These are phyloP conservation scores for Cryptoprocta ferox DNA, from an alignment of 2,797 vertebrate species.

Conservation along the genomic window DNA sequence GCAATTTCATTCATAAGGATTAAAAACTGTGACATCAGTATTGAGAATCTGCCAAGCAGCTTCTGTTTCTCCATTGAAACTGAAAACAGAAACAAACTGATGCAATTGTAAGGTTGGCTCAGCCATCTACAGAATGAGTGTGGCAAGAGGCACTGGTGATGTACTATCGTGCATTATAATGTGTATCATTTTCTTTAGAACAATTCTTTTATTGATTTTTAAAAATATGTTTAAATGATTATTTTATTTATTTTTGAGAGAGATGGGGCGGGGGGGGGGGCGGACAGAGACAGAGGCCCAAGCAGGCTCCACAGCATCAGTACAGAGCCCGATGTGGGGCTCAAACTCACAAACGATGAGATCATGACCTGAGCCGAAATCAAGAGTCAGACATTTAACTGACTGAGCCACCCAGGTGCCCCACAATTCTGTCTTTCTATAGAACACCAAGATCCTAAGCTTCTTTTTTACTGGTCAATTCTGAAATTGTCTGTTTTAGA, in stretches of 20 bases:
- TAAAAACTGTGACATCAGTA: conserved; percentile 72
- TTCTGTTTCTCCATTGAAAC: conserved; percentile 47
- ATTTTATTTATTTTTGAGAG: too few species aligned
- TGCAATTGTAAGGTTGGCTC: not conserved
- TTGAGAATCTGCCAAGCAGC: conserved; percentile 67
- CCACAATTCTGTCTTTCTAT: not conserved
- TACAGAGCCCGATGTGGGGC: too few species aligned
- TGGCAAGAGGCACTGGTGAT: not conserved
- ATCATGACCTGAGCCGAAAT: too few species aligned
- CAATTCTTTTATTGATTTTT: not conserved
- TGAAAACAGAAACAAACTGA: conserved; percentile 51
- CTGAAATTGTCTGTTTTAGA: conserved; percentile 2
- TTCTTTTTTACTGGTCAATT: not conserved
- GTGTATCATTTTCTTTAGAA: conserved; percentile 32
- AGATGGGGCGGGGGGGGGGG: too few species aligned
- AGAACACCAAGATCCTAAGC: not conserved
- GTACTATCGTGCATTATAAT: not conserved
- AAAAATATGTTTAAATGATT: too few species aligned
- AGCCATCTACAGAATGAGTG: not conserved
- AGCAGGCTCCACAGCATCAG: too few species aligned
- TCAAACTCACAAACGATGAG: too few species aligned
- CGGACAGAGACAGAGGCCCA: too few species aligned
- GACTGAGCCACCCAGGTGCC: too few species aligned
- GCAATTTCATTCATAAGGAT: conserved; percentile 77
- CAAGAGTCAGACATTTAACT: too few species aligned